Conservation (phyloP, 2,888 invertebrate genomes). For the Ashinkailepas kermadecensis region DNA sequence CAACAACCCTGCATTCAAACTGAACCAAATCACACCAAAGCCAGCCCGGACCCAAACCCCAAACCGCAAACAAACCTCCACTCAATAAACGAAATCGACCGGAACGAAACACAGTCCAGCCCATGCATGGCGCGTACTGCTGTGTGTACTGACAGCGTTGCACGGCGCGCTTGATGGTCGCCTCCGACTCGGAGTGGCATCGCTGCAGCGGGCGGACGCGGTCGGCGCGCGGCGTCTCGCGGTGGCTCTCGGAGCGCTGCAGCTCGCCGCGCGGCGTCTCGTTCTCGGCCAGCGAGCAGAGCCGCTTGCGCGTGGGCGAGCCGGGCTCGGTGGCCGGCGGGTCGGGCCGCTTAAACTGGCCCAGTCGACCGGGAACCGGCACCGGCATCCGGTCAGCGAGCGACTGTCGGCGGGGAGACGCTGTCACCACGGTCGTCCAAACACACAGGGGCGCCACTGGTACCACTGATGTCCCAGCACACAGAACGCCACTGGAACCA, state of each 20-base stretch:
- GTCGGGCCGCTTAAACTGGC: constrained; percentile 20
- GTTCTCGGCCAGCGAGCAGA: constrained; percentile 35
- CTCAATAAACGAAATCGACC: no score
- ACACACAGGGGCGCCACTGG: no score
- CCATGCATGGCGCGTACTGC: no score
- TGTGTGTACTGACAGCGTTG: constrained; percentile 52
- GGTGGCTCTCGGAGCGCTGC: constrained; percentile 31
- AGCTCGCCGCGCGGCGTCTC: constrained; percentile 30
- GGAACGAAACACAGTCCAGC: no score
- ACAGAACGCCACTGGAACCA: not conserved
- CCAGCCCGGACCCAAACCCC: no score
- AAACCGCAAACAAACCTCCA: no score
- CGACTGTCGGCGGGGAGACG: not conserved
- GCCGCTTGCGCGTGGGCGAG: constrained; percentile 13
- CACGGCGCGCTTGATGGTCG: constrained; percentile 60
- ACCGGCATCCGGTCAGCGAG: constrained; percentile 7
- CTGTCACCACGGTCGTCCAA: not conserved
- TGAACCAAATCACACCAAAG: no score
- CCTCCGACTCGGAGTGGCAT: constrained; percentile 69
- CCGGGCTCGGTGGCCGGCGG: not conserved
- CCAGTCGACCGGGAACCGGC: not conserved
- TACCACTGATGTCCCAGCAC: no score
- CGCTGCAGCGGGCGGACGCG: constrained; percentile 45
- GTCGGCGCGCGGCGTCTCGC: constrained; percentile 26
- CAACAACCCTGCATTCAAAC: no score